Evolutionary conservation across 1,140 invertebrate genomes (phyloP).

Genomic region (Mycetomoellerius zeteki): DNA sequence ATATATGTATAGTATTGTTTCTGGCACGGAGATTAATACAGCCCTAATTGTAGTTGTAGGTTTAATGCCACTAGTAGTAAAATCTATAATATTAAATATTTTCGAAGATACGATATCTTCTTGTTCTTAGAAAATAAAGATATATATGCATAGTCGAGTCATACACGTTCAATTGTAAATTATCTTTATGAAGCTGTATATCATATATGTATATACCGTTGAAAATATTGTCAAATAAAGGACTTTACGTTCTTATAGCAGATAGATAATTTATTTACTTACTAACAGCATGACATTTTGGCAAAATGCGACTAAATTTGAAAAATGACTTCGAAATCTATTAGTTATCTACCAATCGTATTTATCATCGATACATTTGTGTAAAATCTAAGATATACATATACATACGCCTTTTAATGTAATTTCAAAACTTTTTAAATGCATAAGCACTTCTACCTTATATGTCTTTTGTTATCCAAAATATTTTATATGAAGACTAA

Average conservation of each 20-base stretch:
- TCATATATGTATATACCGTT: conserved; percentile 82
- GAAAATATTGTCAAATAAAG: conserved; percentile 74
- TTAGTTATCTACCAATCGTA: conserved; percentile 25
- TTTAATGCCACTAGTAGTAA: conserved; percentile 50
- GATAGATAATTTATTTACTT: conserved; percentile 75
- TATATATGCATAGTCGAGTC: conserved; percentile 60
- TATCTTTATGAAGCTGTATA: conserved; percentile 79
- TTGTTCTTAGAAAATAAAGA: conserved; percentile 50
- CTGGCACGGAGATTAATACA: conserved; percentile 42
- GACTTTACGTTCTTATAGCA: conserved; percentile 66
- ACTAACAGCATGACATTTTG: conserved; percentile 86
- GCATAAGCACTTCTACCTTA: conserved; percentile 50
- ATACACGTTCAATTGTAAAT: conserved; percentile 72
- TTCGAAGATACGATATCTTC: conserved; percentile 39
- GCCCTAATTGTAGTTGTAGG: conserved; percentile 58
- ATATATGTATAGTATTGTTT: conserved; percentile 12
- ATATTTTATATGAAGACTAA: conserved; percentile 29
- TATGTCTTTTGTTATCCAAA: conserved; percentile 2
- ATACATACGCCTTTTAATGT: conserved; percentile 13
- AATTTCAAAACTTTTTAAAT: conserved; percentile 46
- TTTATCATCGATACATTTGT: conserved; percentile 4
- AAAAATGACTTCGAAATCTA: background rate
- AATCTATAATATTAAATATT: conserved; percentile 52
- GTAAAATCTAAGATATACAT: background rate
- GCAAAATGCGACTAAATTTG: conserved; percentile 35